Evolutionary conservation across 2,113 vertebrate species (phyloP).

Genomic region (Seriola quinqueradiata): DNA sequence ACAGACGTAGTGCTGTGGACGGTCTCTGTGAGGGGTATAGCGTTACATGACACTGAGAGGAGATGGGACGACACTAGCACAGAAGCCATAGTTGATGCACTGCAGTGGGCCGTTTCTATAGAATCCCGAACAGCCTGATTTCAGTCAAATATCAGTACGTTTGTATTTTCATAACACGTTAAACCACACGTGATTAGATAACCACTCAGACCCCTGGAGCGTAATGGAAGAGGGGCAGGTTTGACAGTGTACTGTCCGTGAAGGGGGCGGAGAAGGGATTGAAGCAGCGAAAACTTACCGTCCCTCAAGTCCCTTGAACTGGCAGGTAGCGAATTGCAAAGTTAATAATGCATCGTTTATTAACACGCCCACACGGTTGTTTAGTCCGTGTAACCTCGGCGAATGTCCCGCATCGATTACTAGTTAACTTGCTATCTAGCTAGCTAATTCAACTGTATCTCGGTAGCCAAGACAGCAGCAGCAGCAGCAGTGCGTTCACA

Average conservation of each 20-base stretch:
- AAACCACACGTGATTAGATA: conserved; percentile 36
- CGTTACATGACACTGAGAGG: conserved; percentile 59
- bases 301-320: neutral
- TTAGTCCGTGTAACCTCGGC: neutral
- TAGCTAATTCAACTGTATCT: conserved; percentile 8
- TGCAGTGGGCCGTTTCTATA: conserved; percentile 12
- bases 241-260: conserved; percentile 3
- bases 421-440: neutral
- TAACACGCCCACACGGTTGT: neutral
- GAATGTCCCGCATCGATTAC: neutral
- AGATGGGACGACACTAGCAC: conserved; percentile 49
- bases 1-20: conserved; percentile 31
- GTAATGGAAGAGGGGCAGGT: conserved; percentile 28
- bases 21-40: conserved; percentile 46
- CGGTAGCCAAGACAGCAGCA: conserved; percentile 11
- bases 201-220: conserved; percentile 35
- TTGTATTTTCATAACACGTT: neutral
- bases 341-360: neutral
- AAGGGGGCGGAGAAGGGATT: conserved; percentile 24
- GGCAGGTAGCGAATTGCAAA: neutral
- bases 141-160: neutral
- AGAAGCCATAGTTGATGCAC: conserved; percentile 8
- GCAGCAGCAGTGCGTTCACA: neutral
- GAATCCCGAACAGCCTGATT: too few species aligned
- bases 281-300: conserved; percentile 14